Evolutionary conservation across 1,140 invertebrate genomes (phyloP).

Genomic region (Philopotamus ludificatus): DNA sequence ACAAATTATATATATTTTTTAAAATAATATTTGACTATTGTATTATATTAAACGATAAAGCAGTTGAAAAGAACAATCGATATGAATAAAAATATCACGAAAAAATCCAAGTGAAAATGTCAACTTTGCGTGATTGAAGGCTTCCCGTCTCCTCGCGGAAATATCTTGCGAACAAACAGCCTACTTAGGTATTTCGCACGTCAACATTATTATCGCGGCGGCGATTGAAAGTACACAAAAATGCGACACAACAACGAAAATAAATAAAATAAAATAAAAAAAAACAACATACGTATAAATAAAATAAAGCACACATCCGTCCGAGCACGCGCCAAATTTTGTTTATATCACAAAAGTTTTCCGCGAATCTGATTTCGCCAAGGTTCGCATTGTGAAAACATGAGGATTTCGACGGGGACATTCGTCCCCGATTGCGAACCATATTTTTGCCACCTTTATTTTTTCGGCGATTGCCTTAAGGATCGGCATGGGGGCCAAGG

Average conservation of each 20-base stretch:
- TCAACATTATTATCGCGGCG: not conserved
- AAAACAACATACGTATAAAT: constrained; percentile 1
- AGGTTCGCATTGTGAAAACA: constrained; percentile 13
- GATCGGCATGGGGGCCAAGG: constrained; percentile 27
- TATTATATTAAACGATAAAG: too few relatives aligned
- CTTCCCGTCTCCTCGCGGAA: not conserved
- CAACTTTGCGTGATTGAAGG: not conserved
- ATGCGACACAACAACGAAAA: too few relatives aligned
- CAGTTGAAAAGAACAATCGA: too few relatives aligned
- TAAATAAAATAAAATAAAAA: not conserved
- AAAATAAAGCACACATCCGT: not conserved
- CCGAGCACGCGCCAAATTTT: not conserved
- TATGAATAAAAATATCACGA: too few relatives aligned
- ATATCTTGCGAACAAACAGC: not conserved
- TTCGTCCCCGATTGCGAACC: constrained; percentile 21
- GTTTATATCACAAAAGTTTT: constrained; percentile 18
- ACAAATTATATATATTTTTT: too few relatives aligned
- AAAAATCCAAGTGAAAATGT: too few relatives aligned
- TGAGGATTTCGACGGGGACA: constrained; percentile 11
- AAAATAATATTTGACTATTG: too few relatives aligned
- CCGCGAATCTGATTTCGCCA: constrained; percentile 21
- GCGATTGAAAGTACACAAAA: not conserved
- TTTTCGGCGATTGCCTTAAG: constrained; percentile 37
- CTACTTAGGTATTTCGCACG: not conserved
- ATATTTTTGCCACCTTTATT: constrained; percentile 40